These are phyloP conservation scores for Podabrus alpinus DNA, from an alignment of 2,888 invertebrate genomes.

Conservation along the genomic window DNA sequence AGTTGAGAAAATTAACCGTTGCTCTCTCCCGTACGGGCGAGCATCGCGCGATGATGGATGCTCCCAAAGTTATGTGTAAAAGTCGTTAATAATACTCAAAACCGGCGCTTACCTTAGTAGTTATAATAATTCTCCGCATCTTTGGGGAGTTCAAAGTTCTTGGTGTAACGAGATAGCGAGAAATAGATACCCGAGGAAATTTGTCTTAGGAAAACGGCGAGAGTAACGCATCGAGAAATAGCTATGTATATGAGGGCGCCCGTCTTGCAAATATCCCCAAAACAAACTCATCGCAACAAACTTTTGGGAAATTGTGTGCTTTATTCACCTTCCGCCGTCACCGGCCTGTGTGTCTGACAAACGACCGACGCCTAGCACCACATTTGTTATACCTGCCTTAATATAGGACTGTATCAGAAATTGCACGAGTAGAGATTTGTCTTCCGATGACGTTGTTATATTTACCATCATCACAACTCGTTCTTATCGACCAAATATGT, in stretches of 20 bases:
- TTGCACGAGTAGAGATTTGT: constrained; percentile 49
- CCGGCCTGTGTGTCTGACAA: constrained; percentile 43
- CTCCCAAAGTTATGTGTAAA: constrained; percentile 55
- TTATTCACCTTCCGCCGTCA: constrained; percentile 39
- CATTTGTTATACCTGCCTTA: constrained; percentile 49
- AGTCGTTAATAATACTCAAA: constrained; percentile 57
- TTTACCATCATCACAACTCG: constrained; percentile 36
- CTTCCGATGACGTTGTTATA: constrained; percentile 43
- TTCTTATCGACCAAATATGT: constrained; percentile 15
- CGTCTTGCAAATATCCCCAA: constrained; percentile 40
- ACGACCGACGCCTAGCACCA: constrained; percentile 42
- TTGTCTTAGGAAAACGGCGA: constrained; percentile 46
- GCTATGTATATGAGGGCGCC: constrained; percentile 36
- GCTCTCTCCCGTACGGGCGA: constrained; percentile 36
- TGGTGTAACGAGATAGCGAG: constrained; percentile 51
- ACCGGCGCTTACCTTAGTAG: constrained; percentile 52
- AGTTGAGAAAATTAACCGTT: constrained; percentile 44
- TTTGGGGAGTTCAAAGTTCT: constrained; percentile 54
- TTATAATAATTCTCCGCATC: constrained; percentile 53
- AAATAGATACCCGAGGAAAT: constrained; percentile 52
- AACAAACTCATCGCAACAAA: constrained; percentile 41
- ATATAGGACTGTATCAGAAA: constrained; percentile 50
- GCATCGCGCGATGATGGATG: constrained; percentile 51
- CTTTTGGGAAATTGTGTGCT: constrained; percentile 39
- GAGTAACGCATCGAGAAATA: constrained; percentile 26